Evolutionary conservation across 2,113 vertebrate genomes (phyloP).

Genomic region (Oreocharis arfaki): DNA sequence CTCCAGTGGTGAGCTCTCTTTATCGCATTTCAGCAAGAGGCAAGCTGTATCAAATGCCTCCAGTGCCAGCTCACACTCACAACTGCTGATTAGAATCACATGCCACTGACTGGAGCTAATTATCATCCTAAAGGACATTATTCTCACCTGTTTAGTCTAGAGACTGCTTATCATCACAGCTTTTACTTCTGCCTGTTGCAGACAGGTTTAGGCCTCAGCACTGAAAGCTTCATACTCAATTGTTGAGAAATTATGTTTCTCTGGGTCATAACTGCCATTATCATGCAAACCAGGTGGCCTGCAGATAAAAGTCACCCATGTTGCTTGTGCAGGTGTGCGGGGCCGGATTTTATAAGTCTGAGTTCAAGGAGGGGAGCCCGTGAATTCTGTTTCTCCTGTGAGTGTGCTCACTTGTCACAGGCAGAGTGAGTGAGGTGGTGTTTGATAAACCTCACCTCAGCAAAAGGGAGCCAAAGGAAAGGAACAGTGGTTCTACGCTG

Average conservation of each 20-base stretch:
- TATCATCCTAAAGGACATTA: background rate
- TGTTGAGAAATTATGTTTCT: background rate
- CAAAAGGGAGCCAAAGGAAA: background rate
- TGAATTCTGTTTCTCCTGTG: background rate
- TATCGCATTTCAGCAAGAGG: background rate
- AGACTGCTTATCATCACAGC: background rate
- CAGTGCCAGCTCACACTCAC: background rate
- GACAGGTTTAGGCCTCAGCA: background rate
- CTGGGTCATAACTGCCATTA: background rate
- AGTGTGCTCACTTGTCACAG: background rate
- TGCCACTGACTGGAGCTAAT: background rate
- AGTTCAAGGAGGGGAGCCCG: background rate
- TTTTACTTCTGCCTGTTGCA: conserved; percentile 1
- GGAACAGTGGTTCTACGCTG: accelerated
- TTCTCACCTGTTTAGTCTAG: background rate
- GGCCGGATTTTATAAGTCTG: background rate
- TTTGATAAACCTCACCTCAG: background rate
- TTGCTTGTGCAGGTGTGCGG: background rate
- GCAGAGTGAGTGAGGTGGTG: background rate
- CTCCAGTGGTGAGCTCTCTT: background rate
- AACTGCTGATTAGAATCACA: background rate
- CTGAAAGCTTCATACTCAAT: background rate
- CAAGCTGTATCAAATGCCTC: background rate
- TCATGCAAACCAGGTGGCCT: background rate
- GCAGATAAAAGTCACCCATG: background rate